These are phyloP conservation scores for Scaptomyza tumidula DNA, from an alignment of 2,888 invertebrate species.

Conservation along the genomic window DNA sequence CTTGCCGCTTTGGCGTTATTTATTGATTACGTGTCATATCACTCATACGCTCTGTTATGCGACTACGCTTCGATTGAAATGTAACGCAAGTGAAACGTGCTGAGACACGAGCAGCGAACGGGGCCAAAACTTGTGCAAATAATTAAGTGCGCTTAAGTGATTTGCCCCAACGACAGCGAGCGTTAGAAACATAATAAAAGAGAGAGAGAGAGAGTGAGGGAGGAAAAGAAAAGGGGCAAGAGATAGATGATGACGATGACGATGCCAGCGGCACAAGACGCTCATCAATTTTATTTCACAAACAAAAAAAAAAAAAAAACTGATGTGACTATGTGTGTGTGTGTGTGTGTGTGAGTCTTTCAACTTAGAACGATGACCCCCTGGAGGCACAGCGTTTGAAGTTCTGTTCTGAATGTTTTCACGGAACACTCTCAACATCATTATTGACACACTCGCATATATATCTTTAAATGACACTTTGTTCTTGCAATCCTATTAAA, in stretches of 20 bases:
- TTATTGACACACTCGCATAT: slow-evolving; percentile 5
- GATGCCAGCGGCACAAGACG: slow-evolving; percentile 56
- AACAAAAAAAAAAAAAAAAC: neutral
- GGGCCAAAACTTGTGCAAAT: slow-evolving; percentile 72
- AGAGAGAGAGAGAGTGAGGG: neutral
- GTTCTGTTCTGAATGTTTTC: slow-evolving; percentile 20
- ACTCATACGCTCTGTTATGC: slow-evolving; percentile 72
- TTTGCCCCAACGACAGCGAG: slow-evolving; percentile 45
- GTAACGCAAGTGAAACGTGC: slow-evolving; percentile 66
- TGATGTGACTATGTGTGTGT: slow-evolving; percentile 14
- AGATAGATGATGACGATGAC: slow-evolving; percentile 43
- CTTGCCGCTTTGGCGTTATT: slow-evolving; percentile 58
- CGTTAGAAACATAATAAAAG: neutral
- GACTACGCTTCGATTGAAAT: slow-evolving; percentile 60
- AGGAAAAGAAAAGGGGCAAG: neutral
- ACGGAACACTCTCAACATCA: neutral
- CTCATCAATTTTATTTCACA: slow-evolving; percentile 57
- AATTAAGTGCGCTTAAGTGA: slow-evolving; percentile 80
- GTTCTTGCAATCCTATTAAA: slow-evolving; percentile 12
- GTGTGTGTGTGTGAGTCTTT: slow-evolving; percentile 17
- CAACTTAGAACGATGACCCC: slow-evolving; percentile 46
- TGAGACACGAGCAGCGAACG: slow-evolving; percentile 3
- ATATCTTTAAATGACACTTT: neutral
- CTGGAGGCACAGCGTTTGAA: slow-evolving; percentile 47
- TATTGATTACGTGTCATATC: slow-evolving; percentile 79